Percentiles rank a stretch among this genome's conserved stretches.
phyloP scores from a whole-genome alignment of 2,888 invertebrate species.

The Eristalinus aeneus region DNA sequence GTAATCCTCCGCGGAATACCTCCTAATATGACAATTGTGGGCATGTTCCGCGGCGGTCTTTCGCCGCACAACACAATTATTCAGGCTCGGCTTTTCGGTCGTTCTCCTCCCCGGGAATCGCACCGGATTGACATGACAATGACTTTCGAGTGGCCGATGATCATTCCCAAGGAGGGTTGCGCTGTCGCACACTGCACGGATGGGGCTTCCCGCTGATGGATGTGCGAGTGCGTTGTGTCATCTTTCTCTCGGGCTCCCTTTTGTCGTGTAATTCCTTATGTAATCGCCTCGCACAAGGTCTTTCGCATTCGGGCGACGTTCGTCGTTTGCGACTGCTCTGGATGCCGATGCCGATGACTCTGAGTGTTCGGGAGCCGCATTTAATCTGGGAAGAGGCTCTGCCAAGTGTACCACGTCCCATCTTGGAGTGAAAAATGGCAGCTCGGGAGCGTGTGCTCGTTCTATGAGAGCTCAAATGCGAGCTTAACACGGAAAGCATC shows the following conservation, averaged over 20 bases:
- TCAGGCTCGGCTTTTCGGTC: slow-evolving; percentile 36
- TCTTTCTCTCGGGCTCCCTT: slow-evolving; percentile 39
- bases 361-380: slow-evolving; percentile 1
- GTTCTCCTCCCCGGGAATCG: slow-evolving; percentile 1
- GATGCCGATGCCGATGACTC: slow-evolving; percentile 13
- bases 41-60: slow-evolving; percentile 61
- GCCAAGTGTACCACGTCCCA: not conserved
- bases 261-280: slow-evolving; percentile 58
- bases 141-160: slow-evolving; percentile 49
- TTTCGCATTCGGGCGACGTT: slow-evolving; percentile 50
- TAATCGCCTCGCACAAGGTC: slow-evolving; percentile 60
- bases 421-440: slow-evolving; percentile 48
- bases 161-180: slow-evolving; percentile 58
- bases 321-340: slow-evolving; percentile 16
- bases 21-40: slow-evolving; percentile 70
- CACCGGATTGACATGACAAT: slow-evolving; percentile 63
- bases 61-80: slow-evolving; percentile 61
- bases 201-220: slow-evolving; percentile 48
- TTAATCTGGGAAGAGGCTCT: not conserved
- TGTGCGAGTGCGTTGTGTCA: slow-evolving; percentile 51
- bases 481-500: slow-evolving; percentile 53
- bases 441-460: slow-evolving; percentile 37
- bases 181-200: slow-evolving; percentile 24
- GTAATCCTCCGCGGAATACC: slow-evolving; percentile 49
- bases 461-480: slow-evolving; percentile 35